A percentile compares a stretch with the other conserved stretches of the same genome.
phyloP scores from a whole-genome alignment of 2,113 vertebrate species.

The Grantiella picta region DNA sequence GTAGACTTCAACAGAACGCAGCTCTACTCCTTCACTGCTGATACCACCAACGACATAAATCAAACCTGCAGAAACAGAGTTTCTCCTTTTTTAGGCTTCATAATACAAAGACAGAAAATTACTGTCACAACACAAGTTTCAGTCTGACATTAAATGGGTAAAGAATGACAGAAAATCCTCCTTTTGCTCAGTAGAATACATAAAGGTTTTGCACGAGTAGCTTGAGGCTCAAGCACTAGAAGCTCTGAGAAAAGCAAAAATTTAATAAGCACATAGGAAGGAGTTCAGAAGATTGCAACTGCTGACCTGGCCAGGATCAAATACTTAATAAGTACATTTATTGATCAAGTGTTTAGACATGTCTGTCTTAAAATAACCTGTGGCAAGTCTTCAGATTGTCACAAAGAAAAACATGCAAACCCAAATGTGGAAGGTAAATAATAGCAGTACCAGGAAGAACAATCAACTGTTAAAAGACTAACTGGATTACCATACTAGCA shows the following conservation, averaged over 20 bases:
- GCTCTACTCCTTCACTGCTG: constrained; percentile 88
- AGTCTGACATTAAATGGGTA: background rate
- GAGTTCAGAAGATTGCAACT: background rate
- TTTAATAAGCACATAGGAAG: background rate
- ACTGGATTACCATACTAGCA: background rate
- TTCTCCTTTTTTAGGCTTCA: background rate
- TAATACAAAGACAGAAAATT: background rate
- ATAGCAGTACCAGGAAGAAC: background rate
- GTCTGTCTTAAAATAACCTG: background rate
- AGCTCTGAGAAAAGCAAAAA: background rate
- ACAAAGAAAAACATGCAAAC: background rate
- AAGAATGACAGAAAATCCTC: background rate
- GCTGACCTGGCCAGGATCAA: background rate
- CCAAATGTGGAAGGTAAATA: background rate
- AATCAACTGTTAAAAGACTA: background rate
- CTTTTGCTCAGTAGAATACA: background rate
- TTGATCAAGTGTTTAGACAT: background rate
- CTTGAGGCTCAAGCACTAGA: background rate
- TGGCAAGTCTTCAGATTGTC: background rate
- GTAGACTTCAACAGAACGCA: constrained; percentile 88
- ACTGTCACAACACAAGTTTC: background rate
- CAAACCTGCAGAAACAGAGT: constrained; percentile 76
- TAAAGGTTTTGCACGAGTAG: background rate
- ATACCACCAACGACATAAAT: constrained; percentile 95
- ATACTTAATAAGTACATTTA: background rate